Evolutionary conservation across 2,888 invertebrate species (phyloP), one percentile per base, ranked within the genome.

Genomic region (Drosophila acutilabella): DNA sequence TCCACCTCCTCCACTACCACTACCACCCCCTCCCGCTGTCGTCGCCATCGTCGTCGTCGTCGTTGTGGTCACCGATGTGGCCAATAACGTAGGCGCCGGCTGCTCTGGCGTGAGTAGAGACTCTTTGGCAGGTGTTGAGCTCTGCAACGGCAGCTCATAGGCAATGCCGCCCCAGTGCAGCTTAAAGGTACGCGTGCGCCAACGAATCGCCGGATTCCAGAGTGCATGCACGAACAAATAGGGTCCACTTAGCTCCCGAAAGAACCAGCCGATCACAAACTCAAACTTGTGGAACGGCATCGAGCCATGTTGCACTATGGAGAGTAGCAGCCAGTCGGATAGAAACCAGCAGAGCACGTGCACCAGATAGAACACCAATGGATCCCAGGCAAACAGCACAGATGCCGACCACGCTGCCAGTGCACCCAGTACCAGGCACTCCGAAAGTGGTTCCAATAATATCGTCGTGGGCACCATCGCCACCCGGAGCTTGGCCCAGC

Each of bases 91-190:
- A 7, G 87, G 83, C 52, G 78, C 83, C 7, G 82, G 82, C 44
- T 84, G 80, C 64, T 71, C 64, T 7, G 82, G 79, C 42, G 64
- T 52, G 42, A 75, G 58, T 4, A 64, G 53, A 1, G 64, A 45
- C 33, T 84, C 80, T 23, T 62, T 42, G 40, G 79, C 60, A 51
- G 85, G 66, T 69, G 65, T 56, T 38, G 52, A 23, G 40, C 14
- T 45, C 16, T 96, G 95, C 79, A 97, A 94, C 93, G 76, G 76
- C 40, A 76, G 13, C 41, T 97, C 97, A 90, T 98, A 98, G 52
- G 98, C 98, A 50, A 96, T 93, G 38, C 99, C 99, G 73, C 99
- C 99, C 99, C 99, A 99, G 85, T 96, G 96, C 72, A 99, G 94
- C 92, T 96, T 95, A 93, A 97, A 99, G 82, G 95, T 95, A 89